Conservation (phyloP, 1,140 invertebrate genomes). For the Druon quercuslanigerum region DNA sequence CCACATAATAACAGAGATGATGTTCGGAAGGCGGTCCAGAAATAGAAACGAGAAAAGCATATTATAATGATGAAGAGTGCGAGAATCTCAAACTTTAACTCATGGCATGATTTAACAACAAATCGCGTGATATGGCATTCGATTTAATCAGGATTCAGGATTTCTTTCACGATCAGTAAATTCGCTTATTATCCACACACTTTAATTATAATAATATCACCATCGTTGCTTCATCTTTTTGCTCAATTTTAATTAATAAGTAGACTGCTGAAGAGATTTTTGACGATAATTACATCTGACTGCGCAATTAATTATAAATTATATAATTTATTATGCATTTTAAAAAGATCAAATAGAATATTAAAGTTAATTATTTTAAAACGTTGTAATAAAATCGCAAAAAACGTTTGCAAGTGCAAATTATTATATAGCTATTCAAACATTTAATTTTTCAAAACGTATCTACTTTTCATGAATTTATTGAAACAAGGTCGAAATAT, state of each 20-base stretch:
- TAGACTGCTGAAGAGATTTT: not conserved
- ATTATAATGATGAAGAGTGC: constrained; percentile 7
- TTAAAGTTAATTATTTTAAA: too few relatives aligned
- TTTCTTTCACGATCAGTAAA: constrained; percentile 1
- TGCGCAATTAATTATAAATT: not conserved
- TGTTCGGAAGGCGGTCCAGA: constrained; percentile 8
- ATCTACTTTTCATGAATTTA: too few relatives aligned
- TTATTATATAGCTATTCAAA: too few relatives aligned
- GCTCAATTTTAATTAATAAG: constrained; percentile 3
- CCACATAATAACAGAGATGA: constrained; percentile 11
- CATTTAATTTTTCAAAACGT: too few relatives aligned
- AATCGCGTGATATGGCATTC: constrained; percentile 52
- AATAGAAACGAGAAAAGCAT: not conserved
- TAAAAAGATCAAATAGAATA: not conserved
- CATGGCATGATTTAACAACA: constrained; percentile 35
- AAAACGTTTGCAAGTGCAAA: too few relatives aligned
- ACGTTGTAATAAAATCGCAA: too few relatives aligned
- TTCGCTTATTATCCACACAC: constrained; percentile 3
- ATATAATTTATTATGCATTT: not conserved
- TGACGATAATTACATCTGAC: constrained; percentile 15
- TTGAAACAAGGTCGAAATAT: too few relatives aligned
- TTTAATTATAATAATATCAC: not conserved
- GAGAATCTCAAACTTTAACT: not conserved
- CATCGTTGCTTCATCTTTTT: not conserved
- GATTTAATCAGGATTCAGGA: constrained; percentile 40